Percentiles rank a stretch among this genome's conserved stretches.
phyloP scores from a whole-genome alignment of 2,888 invertebrate species.

The Cephus sareptanus region DNA sequence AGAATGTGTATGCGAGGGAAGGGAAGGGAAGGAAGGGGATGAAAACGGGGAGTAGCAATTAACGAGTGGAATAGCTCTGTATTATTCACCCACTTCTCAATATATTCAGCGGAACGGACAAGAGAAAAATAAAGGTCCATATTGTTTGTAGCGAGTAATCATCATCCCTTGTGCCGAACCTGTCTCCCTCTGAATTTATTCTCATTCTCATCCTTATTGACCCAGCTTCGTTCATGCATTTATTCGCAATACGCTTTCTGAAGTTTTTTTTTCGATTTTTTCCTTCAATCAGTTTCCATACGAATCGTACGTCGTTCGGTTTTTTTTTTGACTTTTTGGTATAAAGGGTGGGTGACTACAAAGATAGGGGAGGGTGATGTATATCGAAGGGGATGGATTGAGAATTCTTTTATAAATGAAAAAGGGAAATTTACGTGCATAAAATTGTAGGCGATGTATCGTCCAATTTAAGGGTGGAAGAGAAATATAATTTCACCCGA shows the following conservation, averaged over 20 bases:
- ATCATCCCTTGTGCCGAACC: neutral
- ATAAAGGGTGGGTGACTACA: too few species aligned
- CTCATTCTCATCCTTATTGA: neutral
- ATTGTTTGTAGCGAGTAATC: neutral
- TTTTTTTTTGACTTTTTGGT: too few species aligned
- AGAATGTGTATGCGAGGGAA: neutral
- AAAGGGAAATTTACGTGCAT: neutral
- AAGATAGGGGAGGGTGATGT: neutral
- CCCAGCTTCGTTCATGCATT: neutral
- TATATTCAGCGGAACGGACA: neutral
- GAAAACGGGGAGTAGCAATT: conserved; percentile 30
- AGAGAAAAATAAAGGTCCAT: neutral
- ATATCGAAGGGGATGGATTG: neutral
- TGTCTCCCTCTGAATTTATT: neutral
- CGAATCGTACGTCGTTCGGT: neutral
- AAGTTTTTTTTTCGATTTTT: neutral
- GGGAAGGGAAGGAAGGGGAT: neutral
- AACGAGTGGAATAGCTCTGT: conserved; percentile 31
- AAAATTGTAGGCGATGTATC: neutral
- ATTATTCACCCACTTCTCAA: conserved; percentile 28
- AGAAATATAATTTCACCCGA: neutral
- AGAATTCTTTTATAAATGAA: neutral
- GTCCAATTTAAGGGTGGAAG: neutral
- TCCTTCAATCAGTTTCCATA: neutral
- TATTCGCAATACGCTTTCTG: neutral